Percentiles rank a stretch among this genome's conserved stretches.
These are phyloP conservation scores for Micronycteris hirsuta DNA, from an alignment of 2,113 vertebrate species.

Conservation along the genomic window DNA sequence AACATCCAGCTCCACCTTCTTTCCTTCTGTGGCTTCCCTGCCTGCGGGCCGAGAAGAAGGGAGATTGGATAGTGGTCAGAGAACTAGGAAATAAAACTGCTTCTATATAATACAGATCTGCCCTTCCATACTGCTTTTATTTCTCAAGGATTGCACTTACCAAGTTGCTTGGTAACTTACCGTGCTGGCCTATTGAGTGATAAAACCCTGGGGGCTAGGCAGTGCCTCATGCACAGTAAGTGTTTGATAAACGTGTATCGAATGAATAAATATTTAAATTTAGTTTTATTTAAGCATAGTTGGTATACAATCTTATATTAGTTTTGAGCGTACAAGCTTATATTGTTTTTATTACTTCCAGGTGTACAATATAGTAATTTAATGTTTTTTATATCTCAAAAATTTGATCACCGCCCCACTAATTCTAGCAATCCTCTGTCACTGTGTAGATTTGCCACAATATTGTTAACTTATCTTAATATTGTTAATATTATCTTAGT, in stretches of 20 bases:
- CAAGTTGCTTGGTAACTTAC: neutral
- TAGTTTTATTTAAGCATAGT: neutral
- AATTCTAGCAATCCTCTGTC: neutral
- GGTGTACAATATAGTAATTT: neutral
- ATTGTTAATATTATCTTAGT: neutral
- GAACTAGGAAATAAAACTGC: neutral
- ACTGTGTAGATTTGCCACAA: no score
- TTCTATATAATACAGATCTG: neutral
- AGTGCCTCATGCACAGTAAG: neutral
- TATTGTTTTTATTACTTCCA: neutral
- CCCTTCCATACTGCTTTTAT: neutral
- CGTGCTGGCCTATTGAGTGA: neutral
- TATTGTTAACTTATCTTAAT: neutral
- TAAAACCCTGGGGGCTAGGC: neutral
- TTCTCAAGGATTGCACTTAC: neutral
- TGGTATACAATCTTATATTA: neutral
- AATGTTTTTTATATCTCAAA: neutral
- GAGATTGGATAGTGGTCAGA: neutral
- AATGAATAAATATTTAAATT: neutral
- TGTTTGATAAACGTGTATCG: neutral
- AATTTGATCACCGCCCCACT: neutral
- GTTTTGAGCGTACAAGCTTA: neutral
- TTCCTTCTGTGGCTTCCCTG: neutral
- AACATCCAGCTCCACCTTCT: neutral
- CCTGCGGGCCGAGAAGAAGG: neutral